A percentile compares a stretch with the other conserved stretches of the same genome.
These are phyloP conservation scores for Himantopus leucocephalus DNA, from an alignment of 2,113 vertebrate genomes.

Conservation along the genomic window DNA sequence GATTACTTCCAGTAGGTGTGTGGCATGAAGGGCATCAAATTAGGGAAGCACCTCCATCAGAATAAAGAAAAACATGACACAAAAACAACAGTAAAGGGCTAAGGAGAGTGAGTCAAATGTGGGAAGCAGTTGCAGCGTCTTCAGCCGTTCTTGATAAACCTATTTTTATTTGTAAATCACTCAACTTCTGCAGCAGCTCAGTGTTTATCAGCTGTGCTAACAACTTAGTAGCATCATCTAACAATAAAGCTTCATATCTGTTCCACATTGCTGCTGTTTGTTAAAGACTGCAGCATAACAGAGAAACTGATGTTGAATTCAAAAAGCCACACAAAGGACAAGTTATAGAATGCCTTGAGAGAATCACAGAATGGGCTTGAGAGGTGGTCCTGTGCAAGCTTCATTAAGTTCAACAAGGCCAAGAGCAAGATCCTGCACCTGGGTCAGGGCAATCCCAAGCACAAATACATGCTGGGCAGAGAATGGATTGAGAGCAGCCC, in stretches of 20 bases:
- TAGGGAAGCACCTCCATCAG: neutral
- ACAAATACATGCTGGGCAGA: neutral
- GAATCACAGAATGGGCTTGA: neutral
- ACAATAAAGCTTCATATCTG: neutral
- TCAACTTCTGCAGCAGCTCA: neutral
- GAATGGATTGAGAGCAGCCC: neutral
- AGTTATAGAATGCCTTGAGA: neutral
- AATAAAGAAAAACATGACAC: neutral
- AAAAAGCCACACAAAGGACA: neutral
- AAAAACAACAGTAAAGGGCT: neutral
- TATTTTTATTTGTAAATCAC: neutral
- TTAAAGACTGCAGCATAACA: neutral
- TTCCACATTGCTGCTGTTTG: neutral
- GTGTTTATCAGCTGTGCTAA: neutral
- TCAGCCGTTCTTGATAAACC: neutral
- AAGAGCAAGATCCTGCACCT: neutral
- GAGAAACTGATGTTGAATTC: neutral
- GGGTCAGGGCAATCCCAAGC: neutral
- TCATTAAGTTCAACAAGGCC: neutral
- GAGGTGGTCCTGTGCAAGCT: neutral
- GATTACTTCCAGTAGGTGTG: neutral
- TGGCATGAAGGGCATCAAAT: neutral
- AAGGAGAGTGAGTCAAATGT: neutral
- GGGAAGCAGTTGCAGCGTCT: neutral
- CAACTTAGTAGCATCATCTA: neutral